Evolutionary conservation across 1,140 invertebrate species (phyloP).

Genomic region (Cherax destructor): DNA sequence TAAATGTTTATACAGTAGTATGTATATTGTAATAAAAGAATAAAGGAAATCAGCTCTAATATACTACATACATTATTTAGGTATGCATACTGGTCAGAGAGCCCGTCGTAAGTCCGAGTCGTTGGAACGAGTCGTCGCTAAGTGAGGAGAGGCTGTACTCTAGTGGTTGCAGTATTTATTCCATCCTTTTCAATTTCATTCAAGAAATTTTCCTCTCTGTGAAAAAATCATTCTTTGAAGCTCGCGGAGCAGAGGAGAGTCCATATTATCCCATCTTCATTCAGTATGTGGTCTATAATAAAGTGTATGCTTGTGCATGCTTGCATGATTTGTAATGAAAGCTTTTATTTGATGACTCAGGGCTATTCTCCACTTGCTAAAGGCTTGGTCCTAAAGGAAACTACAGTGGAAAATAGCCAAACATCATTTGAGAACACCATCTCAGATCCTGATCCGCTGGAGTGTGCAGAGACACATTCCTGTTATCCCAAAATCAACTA

Average conservation of each 20-base stretch:
- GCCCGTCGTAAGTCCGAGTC: no score
- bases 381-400: conserved; percentile 74
- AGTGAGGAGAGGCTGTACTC: no score
- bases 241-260: not conserved
- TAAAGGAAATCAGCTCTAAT: no score
- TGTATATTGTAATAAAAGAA: no score
- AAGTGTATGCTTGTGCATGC: no score
- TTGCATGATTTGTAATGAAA: conserved; percentile 1
- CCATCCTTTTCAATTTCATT: no score
- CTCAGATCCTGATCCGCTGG: conserved; percentile 76
- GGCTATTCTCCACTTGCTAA: conserved; percentile 77
- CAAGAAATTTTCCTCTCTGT: no score
- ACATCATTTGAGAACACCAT: conserved; percentile 73
- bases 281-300: not conserved
- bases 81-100: no score
- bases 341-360: conserved; percentile 64
- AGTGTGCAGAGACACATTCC: conserved; percentile 75
- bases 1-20: no score
- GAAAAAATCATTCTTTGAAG: not conserved
- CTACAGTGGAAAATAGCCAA: conserved; percentile 73
- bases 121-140: no score
- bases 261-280: not conserved
- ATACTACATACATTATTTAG: no score
- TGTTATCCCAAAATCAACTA: conserved; percentile 76
- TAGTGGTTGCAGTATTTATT: no score